Base-by-base conservation (phyloP, 2,797 vertebrate genomes). In the Epinephelus awoara region DNA sequence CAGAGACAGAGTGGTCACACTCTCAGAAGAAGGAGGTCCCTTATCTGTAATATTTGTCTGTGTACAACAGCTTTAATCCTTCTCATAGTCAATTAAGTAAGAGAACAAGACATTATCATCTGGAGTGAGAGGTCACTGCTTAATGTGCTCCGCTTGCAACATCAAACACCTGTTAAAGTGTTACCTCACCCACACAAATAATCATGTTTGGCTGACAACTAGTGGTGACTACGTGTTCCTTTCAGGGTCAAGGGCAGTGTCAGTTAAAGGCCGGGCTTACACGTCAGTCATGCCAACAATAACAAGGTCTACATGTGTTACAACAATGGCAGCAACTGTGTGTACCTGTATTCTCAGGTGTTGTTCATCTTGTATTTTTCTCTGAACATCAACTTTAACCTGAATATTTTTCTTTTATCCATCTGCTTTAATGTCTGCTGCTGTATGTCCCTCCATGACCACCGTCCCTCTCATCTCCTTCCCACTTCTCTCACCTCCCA, bases 401-500 rank as follows among this genome's bases (percentile, higher is more conserved):
- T 1, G 25, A n/a, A 6, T 15, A 38, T 6, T 7, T 68, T 6
- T 55, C 3, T 70, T 44, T 52, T 5, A 27, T 70, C 21, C 27
- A 15, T 59, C 23, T 59, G 44, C 17, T 29, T 73, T 13, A 25
- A 2, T 47, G 19, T 56, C 44, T 49, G 27, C 25, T 65, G 23
- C 23, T 67, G 23, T 58, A 4, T 81, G 71, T 88, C 75, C 76
- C 71, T 80, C 18, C 6, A 18, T 46, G 67, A 38, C 47, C 79
- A 72, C 68, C 10, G 4, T 85, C 72, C 65, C 52, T 85, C 59
- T 80, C 89, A 40, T 77, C 77, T 81, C 59, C 29, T 68, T 85
- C 78, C 79, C 61, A 83, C 72, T 89, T 91, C 51, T 89, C 75
- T 86, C 91, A 88, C 87, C 61, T 91, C 89, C 74, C 66, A 91